Percentiles rank a stretch among this genome's conserved stretches.
Evolutionary conservation across 1,140 invertebrate species (phyloP).

Genomic region (Arctopsyche grandis): DNA sequence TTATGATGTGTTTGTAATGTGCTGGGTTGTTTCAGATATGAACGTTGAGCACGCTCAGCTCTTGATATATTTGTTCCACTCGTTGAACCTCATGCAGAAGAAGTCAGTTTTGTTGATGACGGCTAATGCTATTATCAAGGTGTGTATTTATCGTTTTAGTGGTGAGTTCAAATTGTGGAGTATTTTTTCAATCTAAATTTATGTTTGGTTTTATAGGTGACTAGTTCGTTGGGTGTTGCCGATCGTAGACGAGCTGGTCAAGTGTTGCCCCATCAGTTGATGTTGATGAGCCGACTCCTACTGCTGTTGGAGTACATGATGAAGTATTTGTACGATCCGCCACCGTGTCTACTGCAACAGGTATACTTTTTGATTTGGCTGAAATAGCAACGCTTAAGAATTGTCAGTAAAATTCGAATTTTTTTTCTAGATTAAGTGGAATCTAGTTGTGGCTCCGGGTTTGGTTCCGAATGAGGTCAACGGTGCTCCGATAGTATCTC

Average conservation of each 20-base stretch:
- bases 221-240: constrained; percentile 84
- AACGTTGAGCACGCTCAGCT: constrained; percentile 97
- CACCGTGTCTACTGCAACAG: constrained; percentile 79
- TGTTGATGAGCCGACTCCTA: constrained; percentile 84
- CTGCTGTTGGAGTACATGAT: constrained; percentile 95
- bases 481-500: constrained; percentile 58
- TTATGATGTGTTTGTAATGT: not conserved
- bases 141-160: constrained; percentile 38
- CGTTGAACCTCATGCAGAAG: constrained; percentile 94
- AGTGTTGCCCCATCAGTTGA: constrained; percentile 71
- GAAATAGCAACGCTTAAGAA: not conserved
- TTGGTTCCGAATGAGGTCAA: constrained; percentile 57
- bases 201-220: constrained; percentile 74
- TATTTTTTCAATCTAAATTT: constrained; percentile 1
- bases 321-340: constrained; percentile 93
- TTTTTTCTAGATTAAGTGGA: constrained; percentile 79
- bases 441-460: constrained; percentile 76
- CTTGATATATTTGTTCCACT: constrained; percentile 93
- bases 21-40: constrained; percentile 77
- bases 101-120: constrained; percentile 90
- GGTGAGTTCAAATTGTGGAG: not conserved
- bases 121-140: constrained; percentile 68
- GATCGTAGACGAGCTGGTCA: constrained; percentile 64
- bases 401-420: constrained; percentile 19
- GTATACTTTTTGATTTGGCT: constrained; percentile 59